Conservation (phyloP, 2,888 invertebrate species). For the Osmoderma eremita region DNA sequence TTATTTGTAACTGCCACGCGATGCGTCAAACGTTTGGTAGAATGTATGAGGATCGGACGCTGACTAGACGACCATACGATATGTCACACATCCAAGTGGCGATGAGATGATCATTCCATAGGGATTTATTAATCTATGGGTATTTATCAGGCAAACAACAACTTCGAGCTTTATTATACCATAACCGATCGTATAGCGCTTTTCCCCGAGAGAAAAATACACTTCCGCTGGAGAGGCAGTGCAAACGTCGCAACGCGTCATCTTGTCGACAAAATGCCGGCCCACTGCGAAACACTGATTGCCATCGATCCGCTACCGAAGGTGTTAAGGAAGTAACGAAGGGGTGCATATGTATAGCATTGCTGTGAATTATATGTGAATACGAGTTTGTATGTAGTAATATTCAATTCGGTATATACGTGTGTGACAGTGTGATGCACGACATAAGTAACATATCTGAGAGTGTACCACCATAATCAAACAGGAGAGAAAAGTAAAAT, state of each 20-base stretch:
- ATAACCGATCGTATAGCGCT: constrained; percentile 1
- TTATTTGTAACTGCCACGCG: too few relatives aligned
- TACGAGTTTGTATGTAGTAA: constrained; percentile 21
- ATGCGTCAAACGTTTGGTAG: too few relatives aligned
- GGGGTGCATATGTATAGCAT: background rate
- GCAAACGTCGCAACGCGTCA: constrained; percentile 30
- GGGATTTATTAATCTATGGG: constrained; percentile 10
- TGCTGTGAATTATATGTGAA: constrained; percentile 24
- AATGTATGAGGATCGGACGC: too few relatives aligned
- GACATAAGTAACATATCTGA: constrained; percentile 3
- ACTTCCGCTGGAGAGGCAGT: constrained; percentile 14
- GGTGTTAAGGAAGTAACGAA: constrained; percentile 29
- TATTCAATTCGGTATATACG: constrained; percentile 7
- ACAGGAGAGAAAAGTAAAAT: constrained; percentile 24
- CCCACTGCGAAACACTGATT: constrained; percentile 36
- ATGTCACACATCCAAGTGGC: too few relatives aligned
- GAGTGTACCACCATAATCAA: constrained; percentile 4
- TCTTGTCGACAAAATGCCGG: constrained; percentile 36
- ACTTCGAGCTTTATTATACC: constrained; percentile 9
- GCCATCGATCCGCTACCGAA: constrained; percentile 33
- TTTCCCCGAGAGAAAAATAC: constrained; percentile 15
- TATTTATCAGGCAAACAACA: constrained; percentile 7
- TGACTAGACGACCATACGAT: too few relatives aligned
- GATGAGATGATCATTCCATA: background rate
- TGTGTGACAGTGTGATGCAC: constrained; percentile 2